phyloP scores from a whole-genome alignment of 1,140 invertebrate species.

The Aphis craccivora region DNA sequence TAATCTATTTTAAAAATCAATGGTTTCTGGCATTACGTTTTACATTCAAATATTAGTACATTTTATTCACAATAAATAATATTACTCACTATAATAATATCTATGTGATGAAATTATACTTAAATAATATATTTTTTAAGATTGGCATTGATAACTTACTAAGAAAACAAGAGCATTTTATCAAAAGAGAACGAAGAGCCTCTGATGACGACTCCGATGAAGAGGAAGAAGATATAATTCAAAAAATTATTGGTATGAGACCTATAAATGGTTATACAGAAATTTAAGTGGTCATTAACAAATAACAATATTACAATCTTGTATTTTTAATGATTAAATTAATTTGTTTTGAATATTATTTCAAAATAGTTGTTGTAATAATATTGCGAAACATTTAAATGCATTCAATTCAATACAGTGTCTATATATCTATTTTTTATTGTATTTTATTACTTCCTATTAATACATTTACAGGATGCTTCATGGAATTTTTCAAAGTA shows the following conservation, averaged over 20 bases:
- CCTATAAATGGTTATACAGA: not conserved
- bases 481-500: not conserved
- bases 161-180: not conserved
- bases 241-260: not conserved
- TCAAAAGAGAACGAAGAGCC: not conserved
- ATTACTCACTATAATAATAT: not conserved
- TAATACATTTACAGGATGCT: not conserved
- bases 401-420: not conserved
- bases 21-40: not conserved
- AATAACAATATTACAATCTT: not conserved
- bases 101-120: not conserved
- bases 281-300: not conserved
- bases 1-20: not conserved
- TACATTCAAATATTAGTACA: not conserved
- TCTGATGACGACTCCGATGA: not conserved
- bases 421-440: not conserved
- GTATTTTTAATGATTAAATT: not conserved
- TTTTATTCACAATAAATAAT: not conserved
- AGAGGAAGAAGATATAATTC: not conserved
- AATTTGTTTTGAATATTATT: not conserved
- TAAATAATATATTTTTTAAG: not conserved
- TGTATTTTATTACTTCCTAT: not conserved
- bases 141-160: not conserved
- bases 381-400: not conserved
- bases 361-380: not conserved